These are phyloP conservation scores for Psilopsiagon aurifrons DNA, from an alignment of 2,113 vertebrate genomes.

Conservation along the genomic window DNA sequence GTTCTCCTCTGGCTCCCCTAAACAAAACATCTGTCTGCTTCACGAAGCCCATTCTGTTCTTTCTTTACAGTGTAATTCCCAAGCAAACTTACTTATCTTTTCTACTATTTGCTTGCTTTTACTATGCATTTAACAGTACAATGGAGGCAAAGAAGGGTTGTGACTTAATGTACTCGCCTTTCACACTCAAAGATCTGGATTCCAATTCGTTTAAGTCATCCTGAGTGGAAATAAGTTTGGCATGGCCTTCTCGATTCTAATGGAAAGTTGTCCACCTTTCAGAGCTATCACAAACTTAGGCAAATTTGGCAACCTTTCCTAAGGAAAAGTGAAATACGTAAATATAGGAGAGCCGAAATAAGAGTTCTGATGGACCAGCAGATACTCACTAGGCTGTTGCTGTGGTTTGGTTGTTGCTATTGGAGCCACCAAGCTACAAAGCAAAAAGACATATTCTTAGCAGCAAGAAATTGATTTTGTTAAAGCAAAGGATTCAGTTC, in stretches of 20 bases:
- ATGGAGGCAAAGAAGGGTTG: constrained; percentile 18
- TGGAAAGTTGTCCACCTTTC: constrained; percentile 50
- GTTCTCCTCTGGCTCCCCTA: neutral
- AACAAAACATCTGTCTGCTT: constrained; percentile 38
- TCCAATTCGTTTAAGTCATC: constrained; percentile 61
- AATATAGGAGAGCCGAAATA: neutral
- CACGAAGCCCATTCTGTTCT: neutral
- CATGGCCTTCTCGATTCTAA: constrained; percentile 26
- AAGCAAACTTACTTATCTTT: constrained; percentile 38
- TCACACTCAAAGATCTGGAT: constrained; percentile 51
- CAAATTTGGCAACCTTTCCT: constrained; percentile 14
- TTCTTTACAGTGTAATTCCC: constrained; percentile 2
- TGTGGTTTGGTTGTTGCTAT: neutral
- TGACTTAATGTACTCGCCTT: constrained; percentile 33
- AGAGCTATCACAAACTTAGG: constrained; percentile 36
- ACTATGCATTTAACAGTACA: constrained; percentile 25
- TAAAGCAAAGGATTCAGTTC: neutral
- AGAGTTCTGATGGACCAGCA: neutral
- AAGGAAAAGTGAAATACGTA: neutral
- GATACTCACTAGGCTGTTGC: neutral
- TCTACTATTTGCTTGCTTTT: constrained; percentile 36
- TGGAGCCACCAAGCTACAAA: neutral
- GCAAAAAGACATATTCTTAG: neutral
- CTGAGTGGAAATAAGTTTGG: constrained; percentile 50
- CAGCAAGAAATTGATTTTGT: neutral